A percentile compares a stretch with the other conserved stretches of the same genome.
Conservation (phyloP, 2,888 invertebrate genomes). For the Sphinx pinastri region DNA sequence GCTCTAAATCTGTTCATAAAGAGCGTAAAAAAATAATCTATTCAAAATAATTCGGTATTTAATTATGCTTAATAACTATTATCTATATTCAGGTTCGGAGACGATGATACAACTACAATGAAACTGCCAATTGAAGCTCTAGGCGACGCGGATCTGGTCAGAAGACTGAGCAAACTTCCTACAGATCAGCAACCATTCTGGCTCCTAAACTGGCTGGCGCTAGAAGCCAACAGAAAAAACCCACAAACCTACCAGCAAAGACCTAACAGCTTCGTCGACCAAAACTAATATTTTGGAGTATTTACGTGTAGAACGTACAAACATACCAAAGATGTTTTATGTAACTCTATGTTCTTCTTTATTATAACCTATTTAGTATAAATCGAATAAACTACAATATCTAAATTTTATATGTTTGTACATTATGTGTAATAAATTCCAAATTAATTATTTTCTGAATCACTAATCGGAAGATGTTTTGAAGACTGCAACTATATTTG, state of each 20-base stretch:
- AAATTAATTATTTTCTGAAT: too few species aligned
- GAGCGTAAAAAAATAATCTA: too few species aligned
- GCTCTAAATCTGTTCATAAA: too few species aligned
- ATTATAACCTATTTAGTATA: too few species aligned
- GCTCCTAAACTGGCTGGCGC: constrained; percentile 86
- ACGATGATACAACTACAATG: constrained; percentile 54
- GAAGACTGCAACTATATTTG: background rate
- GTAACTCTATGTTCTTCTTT: background rate
- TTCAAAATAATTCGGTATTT: too few species aligned
- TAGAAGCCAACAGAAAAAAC: constrained; percentile 81
- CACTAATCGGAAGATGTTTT: too few species aligned
- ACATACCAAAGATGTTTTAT: constrained; percentile 5
- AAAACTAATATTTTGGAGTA: background rate
- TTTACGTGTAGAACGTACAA: background rate
- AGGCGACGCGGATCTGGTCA: constrained; percentile 84
- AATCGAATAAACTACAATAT: too few species aligned
- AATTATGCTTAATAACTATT: constrained; percentile 34
- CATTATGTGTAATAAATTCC: too few species aligned
- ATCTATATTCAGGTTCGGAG: constrained; percentile 55
- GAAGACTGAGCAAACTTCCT: constrained; percentile 82
- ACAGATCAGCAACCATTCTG: constrained; percentile 85
- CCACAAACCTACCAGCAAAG: constrained; percentile 54
- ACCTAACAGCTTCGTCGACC: constrained; percentile 52
- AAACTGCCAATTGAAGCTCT: constrained; percentile 86
- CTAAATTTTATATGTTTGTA: too few species aligned